These are phyloP conservation scores for Drosophila arizonae DNA, from an alignment of 1,140 invertebrate species.

Conservation along the genomic window DNA sequence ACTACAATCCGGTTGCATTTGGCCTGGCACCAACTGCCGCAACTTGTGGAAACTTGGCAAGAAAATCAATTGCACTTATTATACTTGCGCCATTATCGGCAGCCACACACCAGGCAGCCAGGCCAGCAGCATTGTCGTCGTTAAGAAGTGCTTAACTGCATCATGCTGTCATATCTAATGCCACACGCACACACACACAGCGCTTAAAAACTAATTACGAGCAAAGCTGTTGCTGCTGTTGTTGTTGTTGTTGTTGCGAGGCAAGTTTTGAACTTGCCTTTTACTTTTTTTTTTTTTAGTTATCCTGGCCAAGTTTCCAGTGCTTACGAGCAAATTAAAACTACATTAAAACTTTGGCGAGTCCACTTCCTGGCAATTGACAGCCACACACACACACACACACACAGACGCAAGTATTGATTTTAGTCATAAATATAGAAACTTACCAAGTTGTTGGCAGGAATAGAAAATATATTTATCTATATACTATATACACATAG, in stretches of 20 bases:
- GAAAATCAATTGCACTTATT: slow-evolving; percentile 75
- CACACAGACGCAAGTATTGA: background rate
- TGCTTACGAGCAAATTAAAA: slow-evolving; percentile 82
- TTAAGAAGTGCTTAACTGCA: slow-evolving; percentile 78
- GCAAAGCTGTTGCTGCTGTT: slow-evolving; percentile 69
- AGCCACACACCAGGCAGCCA: slow-evolving; percentile 29
- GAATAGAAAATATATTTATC: background rate
- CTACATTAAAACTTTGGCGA: slow-evolving; percentile 76
- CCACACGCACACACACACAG: slow-evolving; percentile 34
- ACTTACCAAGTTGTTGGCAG: background rate
- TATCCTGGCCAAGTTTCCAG: slow-evolving; percentile 56
- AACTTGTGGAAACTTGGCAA: slow-evolving; percentile 46
- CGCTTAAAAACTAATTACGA: slow-evolving; percentile 81
- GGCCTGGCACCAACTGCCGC: slow-evolving; percentile 8
- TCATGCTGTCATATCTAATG: slow-evolving; percentile 74
- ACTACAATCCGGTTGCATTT: slow-evolving; percentile 36
- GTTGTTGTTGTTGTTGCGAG: slow-evolving; percentile 25
- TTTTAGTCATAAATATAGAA: background rate
- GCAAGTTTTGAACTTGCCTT: background rate
- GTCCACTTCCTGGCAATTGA: slow-evolving; percentile 66
- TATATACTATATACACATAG: background rate
- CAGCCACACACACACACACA: slow-evolving; percentile 29
- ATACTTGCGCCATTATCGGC: slow-evolving; percentile 64
- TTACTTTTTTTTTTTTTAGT: slow-evolving; percentile 1
- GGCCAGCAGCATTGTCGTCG: slow-evolving; percentile 49